These are phyloP conservation scores for Paralichthys olivaceus DNA, from an alignment of 2,113 vertebrate genomes.

Conservation along the genomic window DNA sequence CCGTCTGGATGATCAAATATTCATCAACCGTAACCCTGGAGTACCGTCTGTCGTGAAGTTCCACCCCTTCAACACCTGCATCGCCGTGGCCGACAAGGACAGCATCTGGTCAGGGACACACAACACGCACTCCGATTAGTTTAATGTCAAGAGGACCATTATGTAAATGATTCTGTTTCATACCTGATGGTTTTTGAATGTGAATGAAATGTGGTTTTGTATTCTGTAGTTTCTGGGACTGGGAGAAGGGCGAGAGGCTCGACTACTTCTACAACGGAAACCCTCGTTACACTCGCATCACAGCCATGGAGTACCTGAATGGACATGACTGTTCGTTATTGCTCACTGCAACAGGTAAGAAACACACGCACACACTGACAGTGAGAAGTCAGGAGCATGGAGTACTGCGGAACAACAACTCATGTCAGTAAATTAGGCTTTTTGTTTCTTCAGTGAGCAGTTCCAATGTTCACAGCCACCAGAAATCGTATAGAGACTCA, in stretches of 20 bases:
- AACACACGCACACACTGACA: not conserved
- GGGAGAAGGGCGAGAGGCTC: conserved; percentile 96
- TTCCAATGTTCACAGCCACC: conserved; percentile 15
- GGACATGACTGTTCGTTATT: conserved; percentile 82
- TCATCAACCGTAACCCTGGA: conserved; percentile 96
- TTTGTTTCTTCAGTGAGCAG: not conserved
- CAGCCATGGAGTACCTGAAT: conserved; percentile 97
- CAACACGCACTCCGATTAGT: not conserved
- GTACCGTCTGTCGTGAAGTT: conserved; percentile 97
- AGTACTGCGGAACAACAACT: not conserved
- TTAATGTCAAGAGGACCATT: not conserved
- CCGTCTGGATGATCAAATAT: conserved; percentile 96
- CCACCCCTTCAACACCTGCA: conserved; percentile 96
- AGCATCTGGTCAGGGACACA: conserved; percentile 90
- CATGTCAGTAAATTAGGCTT: not conserved
- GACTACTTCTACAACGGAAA: conserved; percentile 99
- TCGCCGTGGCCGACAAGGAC: conserved; percentile 96
- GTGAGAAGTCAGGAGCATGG: not conserved
- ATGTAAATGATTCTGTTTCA: not conserved
- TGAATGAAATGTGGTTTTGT: not conserved
- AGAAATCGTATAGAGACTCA: conserved; percentile 38
- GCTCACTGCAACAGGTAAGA: conserved; percentile 75
- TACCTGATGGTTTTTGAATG: not conserved
- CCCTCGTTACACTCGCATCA: conserved; percentile 95
- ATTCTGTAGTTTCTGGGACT: conserved; percentile 92